Evolutionary conservation across 2,888 invertebrate species (phyloP), one percentile per base, ranked within the genome.

Genomic region (Orchesella flavescens): DNA sequence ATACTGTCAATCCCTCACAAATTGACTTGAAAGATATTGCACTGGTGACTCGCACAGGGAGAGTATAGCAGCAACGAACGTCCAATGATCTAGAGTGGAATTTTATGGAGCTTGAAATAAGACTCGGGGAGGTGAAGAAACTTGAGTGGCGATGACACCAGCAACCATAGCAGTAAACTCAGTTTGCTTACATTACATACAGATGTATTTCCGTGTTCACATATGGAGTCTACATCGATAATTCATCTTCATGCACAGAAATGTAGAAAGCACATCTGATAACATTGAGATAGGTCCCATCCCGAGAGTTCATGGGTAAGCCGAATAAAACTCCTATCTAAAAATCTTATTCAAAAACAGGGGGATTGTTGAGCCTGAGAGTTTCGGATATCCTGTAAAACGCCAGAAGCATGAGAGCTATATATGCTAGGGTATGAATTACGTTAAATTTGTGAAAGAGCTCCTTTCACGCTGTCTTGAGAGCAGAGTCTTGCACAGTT

Each of bases 1-100:
- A 74, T 81, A 81, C 74, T 74, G 81, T 81, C 81, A 74, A 81
- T 81, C 74, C 74, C 34, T 74, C 74, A 74, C 68, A 81, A 81
- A 74, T 74, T 81, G 81, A 81, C 53, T 65, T 24, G 5, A 49
- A 74, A 46, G 74, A 81, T 81, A 74, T 68, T 73, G 21, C 19
- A 3, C 61, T 19, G 49, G 63, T 17, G 46, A 55, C 13, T 66
- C 12, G 19, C 17, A 17, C 24, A 21, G 12, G 57, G 57, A 17
- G 17, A 5, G 17, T 9, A 13, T 7, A 57, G 17, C 57, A 12
- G 21, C 44, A 19, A 53, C 44, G 24, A 74, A 61, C 43, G 17
- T 72, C 65, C 44, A 75, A 9, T 13, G 57, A 55, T n/a, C 23
- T 15, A 34, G 74, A 63, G 49, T 68, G 13, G 19, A 65, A 13